phyloP scores from a whole-genome alignment of 1,140 invertebrate species.

The Hyles vespertilio region DNA sequence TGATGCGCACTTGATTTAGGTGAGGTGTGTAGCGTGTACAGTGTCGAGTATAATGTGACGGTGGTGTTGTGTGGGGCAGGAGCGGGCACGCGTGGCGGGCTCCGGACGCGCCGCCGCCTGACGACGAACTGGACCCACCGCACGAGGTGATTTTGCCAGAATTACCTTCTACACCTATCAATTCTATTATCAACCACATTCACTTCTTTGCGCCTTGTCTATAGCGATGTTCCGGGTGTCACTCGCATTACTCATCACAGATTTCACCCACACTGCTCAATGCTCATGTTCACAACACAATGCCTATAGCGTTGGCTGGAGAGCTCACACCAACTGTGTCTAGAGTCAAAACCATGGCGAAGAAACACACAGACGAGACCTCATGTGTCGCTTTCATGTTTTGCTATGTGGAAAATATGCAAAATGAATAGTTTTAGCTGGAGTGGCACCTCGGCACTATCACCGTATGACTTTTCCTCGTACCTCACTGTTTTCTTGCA shows the following conservation, averaged over 20 bases:
- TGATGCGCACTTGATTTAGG: too few species aligned
- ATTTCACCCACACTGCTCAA: conserved; percentile 13
- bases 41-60: conserved; percentile 23
- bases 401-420: neutral
- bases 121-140: conserved; percentile 62
- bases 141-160: conserved; percentile 74
- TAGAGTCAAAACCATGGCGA: neutral
- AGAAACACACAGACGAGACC: neutral
- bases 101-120: conserved; percentile 53
- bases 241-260: conserved; percentile 29
- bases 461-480: conserved; percentile 36
- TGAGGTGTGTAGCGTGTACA: too few species aligned
- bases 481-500: conserved; percentile 50
- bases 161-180: conserved; percentile 63
- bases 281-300: conserved; percentile 6
- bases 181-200: conserved; percentile 42
- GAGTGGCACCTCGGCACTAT: conserved; percentile 60
- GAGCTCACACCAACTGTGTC: neutral
- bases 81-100: conserved; percentile 64
- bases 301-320: neutral
- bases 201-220: conserved; percentile 54
- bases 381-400: conserved; percentile 16
- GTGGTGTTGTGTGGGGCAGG: conserved; percentile 66
- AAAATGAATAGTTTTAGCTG: conserved; percentile 22
- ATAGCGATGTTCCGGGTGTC: conserved; percentile 57